A percentile compares a stretch with the other conserved stretches of the same genome.
Evolutionary conservation across 2,797 vertebrate genomes (phyloP).

Genomic region (Chaetodon trifasciatus): DNA sequence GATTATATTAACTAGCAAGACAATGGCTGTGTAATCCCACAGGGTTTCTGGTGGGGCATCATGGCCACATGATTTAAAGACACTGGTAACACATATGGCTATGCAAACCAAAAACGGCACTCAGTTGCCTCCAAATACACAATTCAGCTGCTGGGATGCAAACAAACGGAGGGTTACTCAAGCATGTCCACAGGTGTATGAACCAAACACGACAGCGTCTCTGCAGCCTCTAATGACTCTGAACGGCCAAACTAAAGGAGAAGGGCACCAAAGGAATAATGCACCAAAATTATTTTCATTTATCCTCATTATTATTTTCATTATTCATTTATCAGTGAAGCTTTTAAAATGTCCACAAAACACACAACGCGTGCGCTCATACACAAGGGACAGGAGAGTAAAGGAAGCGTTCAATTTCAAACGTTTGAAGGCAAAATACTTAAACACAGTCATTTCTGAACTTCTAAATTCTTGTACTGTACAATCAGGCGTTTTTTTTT

Average conservation of each 20-base stretch:
- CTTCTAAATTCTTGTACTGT: background rate
- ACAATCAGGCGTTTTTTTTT: background rate
- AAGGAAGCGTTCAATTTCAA: background rate
- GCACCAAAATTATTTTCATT: background rate
- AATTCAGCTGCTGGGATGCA: slow-evolving; percentile 13
- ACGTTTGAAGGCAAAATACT: background rate
- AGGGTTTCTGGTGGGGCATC: slow-evolving; percentile 33
- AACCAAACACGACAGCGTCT: slow-evolving; percentile 9
- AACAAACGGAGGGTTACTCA: background rate
- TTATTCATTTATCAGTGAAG: background rate
- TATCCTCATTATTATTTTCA: background rate
- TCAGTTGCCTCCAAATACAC: slow-evolving; percentile 11
- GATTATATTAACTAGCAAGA: slow-evolving; percentile 52
- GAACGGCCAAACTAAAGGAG: background rate
- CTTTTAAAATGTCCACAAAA: background rate
- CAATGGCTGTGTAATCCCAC: slow-evolving; percentile 36
- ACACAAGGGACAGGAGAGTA: background rate
- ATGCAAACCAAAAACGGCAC: slow-evolving; percentile 25
- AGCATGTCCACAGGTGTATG: slow-evolving; percentile 15
- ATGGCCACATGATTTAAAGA: slow-evolving; percentile 41
- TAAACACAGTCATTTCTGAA: background rate
- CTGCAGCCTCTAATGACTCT: background rate
- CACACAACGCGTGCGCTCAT: background rate
- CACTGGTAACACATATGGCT: slow-evolving; percentile 2
- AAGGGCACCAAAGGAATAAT: background rate